Conservation (phyloP, 2,113 vertebrate species). For the Cricetomys ansorgei region DNA sequence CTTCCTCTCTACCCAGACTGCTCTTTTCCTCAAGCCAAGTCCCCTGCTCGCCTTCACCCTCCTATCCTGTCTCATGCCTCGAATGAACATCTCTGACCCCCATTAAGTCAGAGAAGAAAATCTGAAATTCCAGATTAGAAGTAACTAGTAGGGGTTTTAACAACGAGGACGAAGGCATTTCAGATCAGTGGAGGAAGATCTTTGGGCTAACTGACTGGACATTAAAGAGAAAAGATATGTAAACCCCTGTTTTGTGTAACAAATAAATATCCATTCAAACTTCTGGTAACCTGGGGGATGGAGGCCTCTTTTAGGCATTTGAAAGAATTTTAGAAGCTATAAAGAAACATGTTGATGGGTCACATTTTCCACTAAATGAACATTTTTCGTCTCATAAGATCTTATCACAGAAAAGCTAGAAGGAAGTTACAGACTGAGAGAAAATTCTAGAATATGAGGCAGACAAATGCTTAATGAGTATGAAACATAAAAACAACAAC, state of each 20-base stretch:
- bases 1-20: background rate
- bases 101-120: background rate
- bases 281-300: background rate
- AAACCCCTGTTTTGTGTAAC: conserved; percentile 6
- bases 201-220: background rate
- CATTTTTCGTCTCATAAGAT: background rate
- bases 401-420: background rate
- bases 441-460: conserved; percentile 28
- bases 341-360: background rate
- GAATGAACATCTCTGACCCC: background rate
- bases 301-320: background rate
- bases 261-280: background rate
- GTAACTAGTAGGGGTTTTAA: background rate
- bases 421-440: background rate
- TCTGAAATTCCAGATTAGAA: background rate
- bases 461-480: conserved; percentile 9
- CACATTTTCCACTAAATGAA: background rate
- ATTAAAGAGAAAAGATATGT: background rate
- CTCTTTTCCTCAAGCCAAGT: background rate
- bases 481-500: background rate
- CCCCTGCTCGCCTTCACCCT: background rate
- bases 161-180: background rate
- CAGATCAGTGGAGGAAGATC: background rate
- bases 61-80: too few relatives aligned
- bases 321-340: background rate